A percentile compares a stretch with the other conserved stretches of the same genome.
Evolutionary conservation across 2,888 invertebrate species (phyloP).

Genomic region (Amblyjoppa proteus): DNA sequence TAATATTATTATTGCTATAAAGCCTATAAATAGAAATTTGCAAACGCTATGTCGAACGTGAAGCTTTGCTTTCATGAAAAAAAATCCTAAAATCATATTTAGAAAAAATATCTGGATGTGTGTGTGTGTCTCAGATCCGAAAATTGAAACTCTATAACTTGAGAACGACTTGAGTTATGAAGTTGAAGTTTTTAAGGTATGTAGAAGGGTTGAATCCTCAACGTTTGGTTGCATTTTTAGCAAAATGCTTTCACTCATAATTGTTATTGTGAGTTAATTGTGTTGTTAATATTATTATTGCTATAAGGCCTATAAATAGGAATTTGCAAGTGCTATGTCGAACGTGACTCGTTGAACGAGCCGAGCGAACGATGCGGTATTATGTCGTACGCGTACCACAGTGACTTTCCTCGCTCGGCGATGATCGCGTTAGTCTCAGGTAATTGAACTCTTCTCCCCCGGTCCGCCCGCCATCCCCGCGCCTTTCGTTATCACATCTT

Average conservation of each 20-base stretch:
- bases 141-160: too few species aligned
- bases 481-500: constrained; percentile 47
- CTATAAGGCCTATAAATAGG: not conserved
- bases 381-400: constrained; percentile 8
- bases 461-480: constrained; percentile 33
- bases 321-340: not conserved
- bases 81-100: too few species aligned
- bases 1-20: not conserved
- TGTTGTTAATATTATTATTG: too few species aligned
- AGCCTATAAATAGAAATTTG: not conserved
- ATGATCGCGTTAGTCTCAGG: constrained; percentile 80
- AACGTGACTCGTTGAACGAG: not conserved
- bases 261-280: too few species aligned
- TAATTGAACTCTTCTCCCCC: constrained; percentile 78
- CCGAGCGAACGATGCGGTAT: not conserved
- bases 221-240: too few species aligned
- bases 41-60: not conserved
- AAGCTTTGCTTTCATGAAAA: too few species aligned
- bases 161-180: too few species aligned
- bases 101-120: too few species aligned
- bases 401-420: constrained; percentile 52
- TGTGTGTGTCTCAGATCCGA: too few species aligned
- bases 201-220: too few species aligned
- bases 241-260: too few species aligned
- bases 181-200: too few species aligned